Percentiles rank a stretch among this genome's conserved stretches.
Conservation (phyloP, 2,888 invertebrate species). For the Calliopum simillimum region DNA sequence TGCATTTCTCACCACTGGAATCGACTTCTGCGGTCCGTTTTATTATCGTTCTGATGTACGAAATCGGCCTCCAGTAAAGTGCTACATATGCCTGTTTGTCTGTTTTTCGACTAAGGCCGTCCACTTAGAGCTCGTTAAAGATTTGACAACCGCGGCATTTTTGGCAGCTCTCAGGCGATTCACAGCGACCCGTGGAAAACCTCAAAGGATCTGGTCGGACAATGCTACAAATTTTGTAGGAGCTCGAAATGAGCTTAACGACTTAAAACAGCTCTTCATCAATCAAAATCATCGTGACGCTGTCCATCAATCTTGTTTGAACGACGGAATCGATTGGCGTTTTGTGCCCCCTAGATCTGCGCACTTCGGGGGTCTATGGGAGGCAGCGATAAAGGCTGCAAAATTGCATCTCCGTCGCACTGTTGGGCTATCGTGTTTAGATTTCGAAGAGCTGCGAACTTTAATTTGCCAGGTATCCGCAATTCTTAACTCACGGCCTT, state of each 20-base stretch:
- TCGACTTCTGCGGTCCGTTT: conserved; percentile 40
- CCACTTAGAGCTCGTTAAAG: conserved; percentile 32
- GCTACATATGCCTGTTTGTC: conserved; percentile 38
- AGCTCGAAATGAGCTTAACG: conserved; percentile 26
- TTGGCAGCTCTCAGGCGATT: conserved; percentile 22
- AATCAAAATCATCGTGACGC: too few species aligned
- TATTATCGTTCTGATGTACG: conserved; percentile 39
- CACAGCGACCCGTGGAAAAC: not conserved
- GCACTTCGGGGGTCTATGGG: conserved; percentile 43
- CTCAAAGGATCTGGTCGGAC: conserved; percentile 35
- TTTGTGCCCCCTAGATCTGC: conserved; percentile 43
- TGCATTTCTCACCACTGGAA: conserved; percentile 35
- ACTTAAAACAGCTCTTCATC: not conserved
- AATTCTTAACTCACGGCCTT: conserved; percentile 43
- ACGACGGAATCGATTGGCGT: conserved; percentile 37
- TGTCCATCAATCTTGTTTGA: conserved; percentile 9
- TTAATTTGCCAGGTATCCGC: conserved; percentile 44
- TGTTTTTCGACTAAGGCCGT: conserved; percentile 41
- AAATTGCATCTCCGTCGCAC: conserved; percentile 41
- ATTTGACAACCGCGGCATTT: conserved; percentile 31
- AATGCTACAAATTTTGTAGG: conserved; percentile 41
- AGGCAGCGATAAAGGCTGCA: conserved; percentile 41
- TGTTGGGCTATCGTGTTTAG: conserved; percentile 35
- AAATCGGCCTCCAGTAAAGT: conserved; percentile 35
- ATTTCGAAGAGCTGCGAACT: conserved; percentile 44